Base-by-base conservation (phyloP, 2,797 vertebrate genomes). In the Sebastes steindachneri region DNA sequence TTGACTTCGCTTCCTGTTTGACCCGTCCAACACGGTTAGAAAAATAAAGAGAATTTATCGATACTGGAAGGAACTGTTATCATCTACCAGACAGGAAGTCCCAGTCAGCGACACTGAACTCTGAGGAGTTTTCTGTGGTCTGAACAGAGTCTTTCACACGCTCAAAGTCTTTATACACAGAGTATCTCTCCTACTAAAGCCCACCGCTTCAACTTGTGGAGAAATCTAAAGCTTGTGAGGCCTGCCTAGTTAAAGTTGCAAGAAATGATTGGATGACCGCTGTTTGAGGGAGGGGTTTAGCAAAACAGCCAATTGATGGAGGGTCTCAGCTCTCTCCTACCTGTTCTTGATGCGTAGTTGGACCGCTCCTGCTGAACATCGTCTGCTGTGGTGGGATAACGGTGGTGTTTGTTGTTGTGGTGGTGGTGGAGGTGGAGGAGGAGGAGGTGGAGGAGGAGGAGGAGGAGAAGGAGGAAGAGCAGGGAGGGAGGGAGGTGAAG, bases 341-440 rank as follows among this genome's bases (percentile, higher is more conserved):
- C 88, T 87, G 89, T 88, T 92, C 65, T 76, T 93, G 86, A 84
- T 88, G 79, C 90, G 88, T 5, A 94, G 82, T 6, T 90, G 87
- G 71, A 93, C 91, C 17, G 60, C 83, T 60, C 83, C 85, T 17
- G 86, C 75, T 14, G 88, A 86, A 67, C 86, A 77, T 68, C 76
- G 2, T 64, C 79, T 77, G 68, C 83, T 80, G 54, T 54, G 81
- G 19, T 15, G 45, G 26, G 82, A 79, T 15, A 82, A 53, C 0
- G 3, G 29, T 3, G 73, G 25, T 0, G 62, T 26, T 31, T 55
- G 69, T 33, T 31, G 81, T 55, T 37, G 78, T 12, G 33, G 26
- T 5, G 54, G 23, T 19, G 62, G 29, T 8, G 70, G 21, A 48
- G 35, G 79, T 26, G 68, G 68, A 58, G 59, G 3, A n/a, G 73